phyloP scores from a whole-genome alignment of 2,113 vertebrate species.

The Calypte anna region DNA sequence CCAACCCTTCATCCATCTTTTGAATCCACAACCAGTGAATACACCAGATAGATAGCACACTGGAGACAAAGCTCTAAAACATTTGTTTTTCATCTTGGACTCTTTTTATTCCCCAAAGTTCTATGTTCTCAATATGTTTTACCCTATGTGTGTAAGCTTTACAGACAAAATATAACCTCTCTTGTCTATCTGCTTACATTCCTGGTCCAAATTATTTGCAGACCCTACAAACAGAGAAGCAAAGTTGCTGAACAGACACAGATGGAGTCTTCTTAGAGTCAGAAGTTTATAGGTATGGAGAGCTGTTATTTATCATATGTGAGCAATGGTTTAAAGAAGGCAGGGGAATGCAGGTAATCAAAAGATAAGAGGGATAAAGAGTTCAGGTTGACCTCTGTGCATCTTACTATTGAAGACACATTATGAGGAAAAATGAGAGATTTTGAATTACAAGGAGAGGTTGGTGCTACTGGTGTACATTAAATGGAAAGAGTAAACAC shows the following conservation, averaged over 20 bases:
- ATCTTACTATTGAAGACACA: not conserved
- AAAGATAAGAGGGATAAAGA: conserved; percentile 29
- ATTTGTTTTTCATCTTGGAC: not conserved
- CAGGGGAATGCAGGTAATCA: conserved; percentile 5
- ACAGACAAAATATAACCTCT: conserved; percentile 46
- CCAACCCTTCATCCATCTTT: not conserved
- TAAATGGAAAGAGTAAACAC: not conserved
- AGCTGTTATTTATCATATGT: conserved; percentile 39
- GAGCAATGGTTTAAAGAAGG: not conserved
- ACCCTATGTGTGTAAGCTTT: conserved; percentile 3
- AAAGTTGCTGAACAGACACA: conserved; percentile 41
- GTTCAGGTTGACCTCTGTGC: not conserved
- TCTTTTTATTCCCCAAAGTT: conserved; percentile 33
- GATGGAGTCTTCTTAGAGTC: conserved; percentile 19
- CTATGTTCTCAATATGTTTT: conserved; percentile 44
- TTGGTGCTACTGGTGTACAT: not conserved
- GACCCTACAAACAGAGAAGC: conserved; percentile 45
- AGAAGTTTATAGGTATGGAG: conserved; percentile 33
- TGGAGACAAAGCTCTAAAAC: not conserved
- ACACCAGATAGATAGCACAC: not conserved
- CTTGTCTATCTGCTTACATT: conserved; percentile 42
- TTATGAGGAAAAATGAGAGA: not conserved
- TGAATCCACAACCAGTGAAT: not conserved
- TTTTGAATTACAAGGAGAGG: not conserved
- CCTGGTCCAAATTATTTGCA: conserved; percentile 50